phyloP scores from a whole-genome alignment of 2,888 invertebrate genomes.

The Torymus aiolomorphi region DNA sequence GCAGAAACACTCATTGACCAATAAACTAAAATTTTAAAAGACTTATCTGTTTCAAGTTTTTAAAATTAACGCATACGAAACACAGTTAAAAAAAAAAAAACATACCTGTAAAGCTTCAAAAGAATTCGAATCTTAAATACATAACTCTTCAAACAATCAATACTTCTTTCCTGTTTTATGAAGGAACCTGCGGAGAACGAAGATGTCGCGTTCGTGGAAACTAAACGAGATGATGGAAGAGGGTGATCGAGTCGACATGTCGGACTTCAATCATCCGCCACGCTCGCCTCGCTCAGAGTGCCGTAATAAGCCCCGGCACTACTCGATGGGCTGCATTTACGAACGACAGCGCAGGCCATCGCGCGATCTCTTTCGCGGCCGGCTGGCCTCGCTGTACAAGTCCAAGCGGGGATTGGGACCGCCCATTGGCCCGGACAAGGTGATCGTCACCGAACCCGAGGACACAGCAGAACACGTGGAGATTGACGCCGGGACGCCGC shows the following conservation, averaged over 20 bases:
- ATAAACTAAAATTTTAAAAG: too few relatives aligned
- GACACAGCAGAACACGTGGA: constrained; percentile 61
- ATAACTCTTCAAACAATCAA: too few relatives aligned
- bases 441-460: constrained; percentile 40
- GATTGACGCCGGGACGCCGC: constrained; percentile 72
- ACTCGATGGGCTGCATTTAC: constrained; percentile 66
- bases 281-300: constrained; percentile 19
- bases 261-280: background rate
- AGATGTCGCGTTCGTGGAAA: constrained; percentile 41
- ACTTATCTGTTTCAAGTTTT: too few relatives aligned
- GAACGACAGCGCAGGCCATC: constrained; percentile 60
- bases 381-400: constrained; percentile 66
- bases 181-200: constrained; percentile 5
- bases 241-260: constrained; percentile 20
- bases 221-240: constrained; percentile 35
- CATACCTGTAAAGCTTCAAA: too few relatives aligned
- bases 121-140: too few relatives aligned
- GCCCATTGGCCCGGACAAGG: constrained; percentile 60
- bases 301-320: constrained; percentile 62
- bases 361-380: constrained; percentile 61
- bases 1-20: too few relatives aligned
- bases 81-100: too few relatives aligned
- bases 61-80: too few relatives aligned
- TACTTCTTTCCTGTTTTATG: too few relatives aligned
- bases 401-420: constrained; percentile 62